Evolutionary conservation across 2,797 vertebrate genomes (phyloP).

Genomic region (Melanitta fusca): DNA sequence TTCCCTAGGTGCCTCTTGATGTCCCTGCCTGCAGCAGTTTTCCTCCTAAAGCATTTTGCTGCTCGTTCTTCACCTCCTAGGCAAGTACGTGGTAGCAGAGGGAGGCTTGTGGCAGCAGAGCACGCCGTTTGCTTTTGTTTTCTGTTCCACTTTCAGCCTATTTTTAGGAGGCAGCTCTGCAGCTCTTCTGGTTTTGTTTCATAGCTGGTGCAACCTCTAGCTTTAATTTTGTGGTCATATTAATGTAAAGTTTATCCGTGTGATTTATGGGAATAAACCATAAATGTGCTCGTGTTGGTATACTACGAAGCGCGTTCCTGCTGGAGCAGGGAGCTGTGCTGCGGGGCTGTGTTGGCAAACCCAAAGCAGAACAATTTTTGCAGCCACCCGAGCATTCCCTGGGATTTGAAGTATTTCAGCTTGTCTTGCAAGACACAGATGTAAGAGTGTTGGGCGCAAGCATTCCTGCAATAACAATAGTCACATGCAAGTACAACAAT

Average conservation of each 20-base stretch:
- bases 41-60: neutral
- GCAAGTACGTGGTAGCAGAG: neutral
- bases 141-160: neutral
- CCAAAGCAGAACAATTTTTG: neutral
- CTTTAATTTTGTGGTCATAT: conserved; percentile 4
- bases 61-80: neutral
- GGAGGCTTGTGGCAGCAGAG: neutral
- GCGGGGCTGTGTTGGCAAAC: neutral
- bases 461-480: neutral
- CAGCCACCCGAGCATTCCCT: fast-evolving
- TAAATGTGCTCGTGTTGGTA: neutral
- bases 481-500: conserved; percentile 32
- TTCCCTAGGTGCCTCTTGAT: neutral
- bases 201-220: neutral
- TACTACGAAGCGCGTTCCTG: fast-evolving
- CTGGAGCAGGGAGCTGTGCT: neutral
- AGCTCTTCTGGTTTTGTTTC: neutral
- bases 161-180: conserved; percentile 9
- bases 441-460: neutral
- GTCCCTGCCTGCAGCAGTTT: neutral
- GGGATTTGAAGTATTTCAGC: neutral
- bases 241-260: neutral
- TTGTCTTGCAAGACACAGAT: neutral
- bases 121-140: neutral
- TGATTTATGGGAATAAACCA: neutral